A percentile compares a stretch with the other conserved stretches of the same genome.
Evolutionary conservation across 2,797 vertebrate genomes (phyloP).

Genomic region (Petrocephalus sullivani): DNA sequence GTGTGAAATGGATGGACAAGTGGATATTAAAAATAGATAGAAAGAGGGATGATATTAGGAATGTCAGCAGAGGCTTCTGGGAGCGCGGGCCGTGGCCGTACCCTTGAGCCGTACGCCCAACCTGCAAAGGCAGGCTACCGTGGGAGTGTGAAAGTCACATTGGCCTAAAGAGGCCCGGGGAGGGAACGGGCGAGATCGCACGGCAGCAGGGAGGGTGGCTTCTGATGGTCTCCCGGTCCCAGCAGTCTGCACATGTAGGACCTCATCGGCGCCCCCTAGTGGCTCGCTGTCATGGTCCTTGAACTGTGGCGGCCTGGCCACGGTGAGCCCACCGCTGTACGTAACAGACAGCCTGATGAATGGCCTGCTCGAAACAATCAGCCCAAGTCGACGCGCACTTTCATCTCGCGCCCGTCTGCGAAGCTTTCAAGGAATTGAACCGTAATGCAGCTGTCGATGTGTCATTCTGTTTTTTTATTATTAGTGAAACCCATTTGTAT

Average conservation of each 20-base stretch:
- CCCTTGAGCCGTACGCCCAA: neutral
- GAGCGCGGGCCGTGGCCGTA: neutral
- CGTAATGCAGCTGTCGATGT: constrained; percentile 7
- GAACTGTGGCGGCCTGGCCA: neutral
- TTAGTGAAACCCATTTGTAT: constrained; percentile 4
- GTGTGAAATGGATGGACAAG: neutral
- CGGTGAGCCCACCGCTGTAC: neutral
- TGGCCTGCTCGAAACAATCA: neutral
- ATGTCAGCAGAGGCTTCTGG: neutral
- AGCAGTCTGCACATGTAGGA: neutral
- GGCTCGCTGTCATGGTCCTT: neutral
- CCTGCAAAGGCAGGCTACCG: neutral
- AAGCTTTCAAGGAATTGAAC: constrained; percentile 9
- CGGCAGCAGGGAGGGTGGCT: neutral
- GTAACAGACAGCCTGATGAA: neutral
- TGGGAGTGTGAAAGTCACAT: constrained; percentile 6
- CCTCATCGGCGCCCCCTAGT: neutral
- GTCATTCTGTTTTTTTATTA: neutral
- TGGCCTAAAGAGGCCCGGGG: neutral
- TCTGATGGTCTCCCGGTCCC: neutral
- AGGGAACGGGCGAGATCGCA: neutral
- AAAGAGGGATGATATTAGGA: neutral
- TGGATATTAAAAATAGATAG: neutral
- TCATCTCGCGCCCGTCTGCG: neutral
- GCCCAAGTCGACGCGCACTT: neutral